These are phyloP conservation scores for Chionodraco myersi DNA, from an alignment of 2,113 vertebrate species.

Conservation along the genomic window DNA sequence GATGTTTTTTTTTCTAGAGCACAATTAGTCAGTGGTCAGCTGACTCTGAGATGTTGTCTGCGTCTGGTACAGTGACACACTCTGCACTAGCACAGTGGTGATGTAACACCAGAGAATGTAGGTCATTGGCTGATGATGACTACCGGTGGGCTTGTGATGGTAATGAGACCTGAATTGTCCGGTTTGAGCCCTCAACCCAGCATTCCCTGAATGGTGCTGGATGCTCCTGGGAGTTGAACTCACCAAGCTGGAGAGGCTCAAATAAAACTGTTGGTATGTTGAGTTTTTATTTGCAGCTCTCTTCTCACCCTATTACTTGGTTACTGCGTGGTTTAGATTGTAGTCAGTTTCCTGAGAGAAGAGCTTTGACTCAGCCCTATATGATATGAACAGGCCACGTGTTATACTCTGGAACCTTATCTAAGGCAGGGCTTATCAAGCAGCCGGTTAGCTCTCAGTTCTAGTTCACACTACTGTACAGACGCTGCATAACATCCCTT, in stretches of 20 bases:
- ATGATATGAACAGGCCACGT: conserved; percentile 42
- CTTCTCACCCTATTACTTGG: conserved; percentile 18
- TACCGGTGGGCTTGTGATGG: conserved; percentile 68
- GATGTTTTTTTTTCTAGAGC: conserved; percentile 59
- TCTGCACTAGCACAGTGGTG: conserved; percentile 71
- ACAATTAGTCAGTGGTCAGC: conserved; percentile 67
- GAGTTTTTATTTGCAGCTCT: conserved; percentile 9
- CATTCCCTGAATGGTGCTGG: conserved; percentile 72
- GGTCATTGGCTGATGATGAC: conserved; percentile 73
- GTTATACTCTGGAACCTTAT: conserved; percentile 34
- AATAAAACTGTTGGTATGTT: neutral
- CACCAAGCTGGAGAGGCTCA: conserved; percentile 42
- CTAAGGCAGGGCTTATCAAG: conserved; percentile 61
- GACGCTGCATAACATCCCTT: conserved; percentile 28
- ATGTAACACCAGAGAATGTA: conserved; percentile 76
- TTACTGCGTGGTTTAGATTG: conserved; percentile 38
- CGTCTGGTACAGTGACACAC: conserved; percentile 65
- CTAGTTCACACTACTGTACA: conserved; percentile 23
- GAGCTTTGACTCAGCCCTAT: conserved; percentile 48
- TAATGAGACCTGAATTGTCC: conserved; percentile 79
- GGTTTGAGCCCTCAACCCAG: conserved; percentile 70
- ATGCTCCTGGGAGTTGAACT: conserved; percentile 60
- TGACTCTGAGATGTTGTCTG: conserved; percentile 65
- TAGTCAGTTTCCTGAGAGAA: conserved; percentile 80
- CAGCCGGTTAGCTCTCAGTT: conserved; percentile 44